These are phyloP conservation scores for Boleophthalmus pectinirostris DNA, from an alignment of 2,113 vertebrate species.

Conservation along the genomic window DNA sequence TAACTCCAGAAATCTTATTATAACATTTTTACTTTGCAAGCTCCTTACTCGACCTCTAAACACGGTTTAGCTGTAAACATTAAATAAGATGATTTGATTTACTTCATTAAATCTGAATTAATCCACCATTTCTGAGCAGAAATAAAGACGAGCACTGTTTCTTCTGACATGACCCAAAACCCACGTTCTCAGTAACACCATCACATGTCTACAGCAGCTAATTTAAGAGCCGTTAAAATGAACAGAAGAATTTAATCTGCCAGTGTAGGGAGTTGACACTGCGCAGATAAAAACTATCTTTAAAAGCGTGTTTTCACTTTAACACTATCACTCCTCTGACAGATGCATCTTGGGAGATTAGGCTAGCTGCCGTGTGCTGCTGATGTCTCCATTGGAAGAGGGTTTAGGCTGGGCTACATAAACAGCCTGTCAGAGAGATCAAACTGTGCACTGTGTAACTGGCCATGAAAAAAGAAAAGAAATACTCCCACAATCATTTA, in stretches of 20 bases:
- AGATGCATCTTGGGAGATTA: conserved; percentile 54
- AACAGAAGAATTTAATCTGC: conserved; percentile 30
- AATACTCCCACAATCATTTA: conserved; percentile 20
- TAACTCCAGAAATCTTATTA: background rate
- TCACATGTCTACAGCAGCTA: background rate
- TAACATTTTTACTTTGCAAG: background rate
- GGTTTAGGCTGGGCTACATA: conserved; percentile 35
- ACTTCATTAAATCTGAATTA: conserved; percentile 3
- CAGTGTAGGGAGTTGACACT: conserved; percentile 14
- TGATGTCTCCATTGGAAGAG: conserved; percentile 49
- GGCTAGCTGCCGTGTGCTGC: conserved; percentile 15
- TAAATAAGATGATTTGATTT: background rate
- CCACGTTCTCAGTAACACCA: background rate
- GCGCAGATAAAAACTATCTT: conserved; percentile 33
- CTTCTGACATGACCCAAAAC: background rate
- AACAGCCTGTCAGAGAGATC: conserved; percentile 47
- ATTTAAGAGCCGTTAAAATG: conserved; percentile 9
- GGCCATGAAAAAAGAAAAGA: conserved; percentile 10
- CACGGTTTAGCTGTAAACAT: background rate
- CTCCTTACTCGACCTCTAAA: background rate
- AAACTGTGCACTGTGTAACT: conserved; percentile 38
- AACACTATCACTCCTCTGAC: conserved; percentile 32
- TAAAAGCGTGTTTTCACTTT: conserved; percentile 30
- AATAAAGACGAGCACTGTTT: background rate
- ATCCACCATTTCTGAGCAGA: background rate